These are phyloP conservation scores for Synergus itoensis DNA, from an alignment of 2,888 invertebrate genomes.

Conservation along the genomic window DNA sequence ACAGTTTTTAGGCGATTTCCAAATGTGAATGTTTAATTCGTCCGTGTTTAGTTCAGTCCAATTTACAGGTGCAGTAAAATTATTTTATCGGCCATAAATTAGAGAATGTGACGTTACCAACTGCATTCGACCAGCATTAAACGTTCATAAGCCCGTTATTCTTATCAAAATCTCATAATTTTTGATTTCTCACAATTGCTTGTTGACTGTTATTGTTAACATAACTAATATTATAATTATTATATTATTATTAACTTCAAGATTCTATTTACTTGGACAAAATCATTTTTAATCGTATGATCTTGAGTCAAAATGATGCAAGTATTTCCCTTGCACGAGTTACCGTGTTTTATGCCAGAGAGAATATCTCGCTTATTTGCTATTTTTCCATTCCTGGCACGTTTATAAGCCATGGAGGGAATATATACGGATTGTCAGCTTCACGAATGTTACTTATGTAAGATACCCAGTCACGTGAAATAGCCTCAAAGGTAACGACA, in stretches of 20 bases:
- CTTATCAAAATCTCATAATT: no score
- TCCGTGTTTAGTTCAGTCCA: background rate
- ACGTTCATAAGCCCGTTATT: no score
- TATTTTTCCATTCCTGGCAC: conserved; percentile 1
- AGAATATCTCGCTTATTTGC: conserved; percentile 1
- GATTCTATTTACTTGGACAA: no score
- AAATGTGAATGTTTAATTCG: no score
- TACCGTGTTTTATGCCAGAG: background rate
- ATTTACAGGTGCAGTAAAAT: background rate
- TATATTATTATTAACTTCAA: no score
- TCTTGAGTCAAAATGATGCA: no score
- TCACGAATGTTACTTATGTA: conserved; percentile 18
- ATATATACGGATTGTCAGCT: background rate
- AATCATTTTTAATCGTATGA: background rate
- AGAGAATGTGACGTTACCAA: background rate
- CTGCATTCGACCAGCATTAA: no score
- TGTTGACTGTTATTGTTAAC: no score
- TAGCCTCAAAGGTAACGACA: background rate
- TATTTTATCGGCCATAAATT: background rate
- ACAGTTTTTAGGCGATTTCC: background rate
- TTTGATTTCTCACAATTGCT: no score
- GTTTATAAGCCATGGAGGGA: background rate
- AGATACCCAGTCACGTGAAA: conserved; percentile 15
- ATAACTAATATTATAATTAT: no score
- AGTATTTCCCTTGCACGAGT: background rate